Evolutionary conservation across 2,888 invertebrate species (phyloP).

Genomic region (Drosophila villosipedis): DNA sequence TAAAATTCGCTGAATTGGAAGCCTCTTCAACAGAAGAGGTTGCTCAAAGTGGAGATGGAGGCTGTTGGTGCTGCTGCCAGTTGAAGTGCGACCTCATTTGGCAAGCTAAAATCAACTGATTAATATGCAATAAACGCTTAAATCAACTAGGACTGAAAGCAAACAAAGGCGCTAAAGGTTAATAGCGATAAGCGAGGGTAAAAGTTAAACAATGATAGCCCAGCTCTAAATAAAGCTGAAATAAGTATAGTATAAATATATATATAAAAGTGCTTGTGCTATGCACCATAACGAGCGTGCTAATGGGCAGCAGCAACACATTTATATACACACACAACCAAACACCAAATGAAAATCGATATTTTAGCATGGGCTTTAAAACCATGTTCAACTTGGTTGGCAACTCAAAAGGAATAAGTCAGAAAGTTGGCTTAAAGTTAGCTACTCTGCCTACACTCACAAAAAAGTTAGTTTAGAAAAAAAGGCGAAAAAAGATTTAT

Average conservation of each 20-base stretch:
- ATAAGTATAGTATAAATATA: constrained; percentile 16
- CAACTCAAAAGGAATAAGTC: constrained; percentile 24
- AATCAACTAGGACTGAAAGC: constrained; percentile 30
- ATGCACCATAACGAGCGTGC: constrained; percentile 47
- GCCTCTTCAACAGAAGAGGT: constrained; percentile 17
- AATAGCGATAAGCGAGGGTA: constrained; percentile 50
- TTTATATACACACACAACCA: neutral
- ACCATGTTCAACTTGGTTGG: constrained; percentile 42
- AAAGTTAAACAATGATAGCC: constrained; percentile 51
- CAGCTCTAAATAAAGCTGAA: constrained; percentile 23
- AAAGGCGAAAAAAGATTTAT: neutral
- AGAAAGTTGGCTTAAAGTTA: constrained; percentile 17
- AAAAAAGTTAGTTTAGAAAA: neutral
- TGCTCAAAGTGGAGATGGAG: neutral
- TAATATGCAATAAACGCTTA: constrained; percentile 57
- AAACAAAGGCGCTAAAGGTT: constrained; percentile 50
- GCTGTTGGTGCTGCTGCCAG: constrained; percentile 3
- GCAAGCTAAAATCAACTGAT: constrained; percentile 47
- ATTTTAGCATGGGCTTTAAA: constrained; percentile 53
- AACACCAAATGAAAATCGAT: constrained; percentile 64
- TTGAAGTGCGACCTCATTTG: constrained; percentile 33
- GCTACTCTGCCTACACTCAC: neutral
- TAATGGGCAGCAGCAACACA: constrained; percentile 50
- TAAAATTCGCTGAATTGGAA: constrained; percentile 74
- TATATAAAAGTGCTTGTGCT: constrained; percentile 5